These are phyloP conservation scores for Silvanus unidentatus DNA, from an alignment of 2,888 invertebrate species.

Conservation along the genomic window DNA sequence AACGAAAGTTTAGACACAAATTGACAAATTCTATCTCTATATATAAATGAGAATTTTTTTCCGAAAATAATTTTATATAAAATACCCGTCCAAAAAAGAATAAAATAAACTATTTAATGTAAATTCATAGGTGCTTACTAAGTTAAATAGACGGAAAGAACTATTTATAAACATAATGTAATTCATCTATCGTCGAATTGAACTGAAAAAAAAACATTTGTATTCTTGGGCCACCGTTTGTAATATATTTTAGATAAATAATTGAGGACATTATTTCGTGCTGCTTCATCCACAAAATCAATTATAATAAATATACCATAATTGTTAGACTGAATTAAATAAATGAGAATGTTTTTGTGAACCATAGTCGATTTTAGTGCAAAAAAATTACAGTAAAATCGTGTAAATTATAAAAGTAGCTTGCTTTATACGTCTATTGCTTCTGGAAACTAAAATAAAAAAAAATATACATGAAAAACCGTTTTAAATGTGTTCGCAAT, in stretches of 20 bases:
- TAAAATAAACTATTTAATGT: too few species aligned
- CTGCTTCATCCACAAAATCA: background rate
- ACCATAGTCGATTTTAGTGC: background rate
- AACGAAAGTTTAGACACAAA: too few species aligned
- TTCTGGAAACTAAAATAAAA: background rate
- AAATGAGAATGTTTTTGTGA: background rate
- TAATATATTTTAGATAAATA: background rate
- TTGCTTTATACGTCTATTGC: conserved; percentile 1
- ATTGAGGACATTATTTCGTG: background rate
- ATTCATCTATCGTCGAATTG: background rate
- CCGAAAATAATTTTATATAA: background rate
- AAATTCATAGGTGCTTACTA: background rate
- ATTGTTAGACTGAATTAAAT: conserved; percentile 3
- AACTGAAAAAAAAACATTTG: background rate
- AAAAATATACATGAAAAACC: background rate
- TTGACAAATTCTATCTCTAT: too few species aligned
- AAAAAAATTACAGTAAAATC: background rate
- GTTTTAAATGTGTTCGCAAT: conserved; percentile 2
- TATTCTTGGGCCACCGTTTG: background rate
- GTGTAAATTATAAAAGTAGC: conserved; percentile 1
- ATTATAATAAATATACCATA: conserved; percentile 1
- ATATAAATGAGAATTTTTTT: too few species aligned
- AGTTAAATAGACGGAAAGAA: background rate
- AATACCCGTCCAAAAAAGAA: background rate
- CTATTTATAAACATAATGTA: background rate